Conservation (phyloP, 2,797 vertebrate genomes). For the Labeo calbasu region DNA sequence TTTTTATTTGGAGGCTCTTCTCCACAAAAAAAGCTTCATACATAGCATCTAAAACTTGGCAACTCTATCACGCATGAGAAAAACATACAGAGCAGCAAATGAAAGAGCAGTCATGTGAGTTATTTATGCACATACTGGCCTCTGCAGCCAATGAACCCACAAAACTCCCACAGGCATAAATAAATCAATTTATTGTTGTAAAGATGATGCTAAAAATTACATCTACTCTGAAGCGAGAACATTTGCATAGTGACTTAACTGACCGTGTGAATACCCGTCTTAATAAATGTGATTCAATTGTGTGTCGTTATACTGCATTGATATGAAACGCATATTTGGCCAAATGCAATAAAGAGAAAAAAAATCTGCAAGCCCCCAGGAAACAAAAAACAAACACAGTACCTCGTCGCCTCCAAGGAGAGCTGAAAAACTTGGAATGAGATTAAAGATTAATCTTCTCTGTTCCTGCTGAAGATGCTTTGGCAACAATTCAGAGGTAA, state of each 20-base stretch:
- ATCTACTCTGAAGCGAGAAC: background rate
- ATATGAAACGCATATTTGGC: constrained; percentile 40
- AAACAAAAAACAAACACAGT: constrained; percentile 28
- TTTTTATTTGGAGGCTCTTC: background rate
- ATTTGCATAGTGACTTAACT: background rate
- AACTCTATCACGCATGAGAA: background rate
- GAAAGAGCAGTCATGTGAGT: background rate
- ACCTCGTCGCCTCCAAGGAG: constrained; percentile 19
- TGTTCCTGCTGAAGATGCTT: constrained; percentile 47
- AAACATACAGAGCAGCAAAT: background rate
- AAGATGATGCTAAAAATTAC: background rate
- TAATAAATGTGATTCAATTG: constrained; percentile 12
- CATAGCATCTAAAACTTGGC: background rate
- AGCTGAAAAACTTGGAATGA: constrained; percentile 45
- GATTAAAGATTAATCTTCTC: constrained; percentile 58
- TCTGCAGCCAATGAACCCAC: background rate
- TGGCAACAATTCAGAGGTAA: constrained; percentile 37
- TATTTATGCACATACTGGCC: constrained; percentile 4
- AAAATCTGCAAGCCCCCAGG: constrained; percentile 10
- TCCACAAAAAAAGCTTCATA: background rate
- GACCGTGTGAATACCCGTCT: constrained; percentile 16
- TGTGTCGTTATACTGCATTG: constrained; percentile 26
- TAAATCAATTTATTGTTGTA: background rate
- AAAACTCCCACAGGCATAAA: background rate
- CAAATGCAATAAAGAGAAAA: constrained; percentile 23